Conservation (phyloP, 1,140 invertebrate species). For the Pogonomyrmex californicus region DNA sequence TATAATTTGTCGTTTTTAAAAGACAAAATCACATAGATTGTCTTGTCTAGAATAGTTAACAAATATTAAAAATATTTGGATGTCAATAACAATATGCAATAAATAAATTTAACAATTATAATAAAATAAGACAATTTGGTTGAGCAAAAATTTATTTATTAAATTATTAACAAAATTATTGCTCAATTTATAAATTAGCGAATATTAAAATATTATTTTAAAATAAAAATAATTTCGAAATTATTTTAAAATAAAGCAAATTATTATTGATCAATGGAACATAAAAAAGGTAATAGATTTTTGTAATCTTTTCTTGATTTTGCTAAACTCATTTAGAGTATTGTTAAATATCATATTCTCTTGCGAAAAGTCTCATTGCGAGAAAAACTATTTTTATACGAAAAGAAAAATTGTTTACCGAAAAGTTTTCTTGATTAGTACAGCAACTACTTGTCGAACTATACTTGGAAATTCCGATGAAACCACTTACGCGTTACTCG, state of each 20-base stretch:
- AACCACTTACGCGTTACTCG: neutral
- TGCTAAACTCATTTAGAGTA: neutral
- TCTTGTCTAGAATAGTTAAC: neutral
- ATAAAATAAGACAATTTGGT: neutral
- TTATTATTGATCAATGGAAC: neutral
- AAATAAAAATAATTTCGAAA: neutral
- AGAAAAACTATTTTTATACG: neutral
- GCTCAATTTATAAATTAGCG: too few species aligned
- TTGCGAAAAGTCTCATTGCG: neutral
- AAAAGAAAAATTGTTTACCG: neutral
- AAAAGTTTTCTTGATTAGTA: neutral
- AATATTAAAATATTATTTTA: too few species aligned
- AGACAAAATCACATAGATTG: neutral
- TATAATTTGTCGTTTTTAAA: neutral
- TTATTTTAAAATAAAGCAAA: neutral
- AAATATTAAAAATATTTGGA: neutral
- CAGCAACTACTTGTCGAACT: neutral
- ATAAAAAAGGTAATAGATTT: neutral
- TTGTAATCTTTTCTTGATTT: neutral
- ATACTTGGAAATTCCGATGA: constrained; percentile 13
- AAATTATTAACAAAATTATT: neutral
- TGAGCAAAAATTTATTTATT: neutral
- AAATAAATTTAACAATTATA: neutral
- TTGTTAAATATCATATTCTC: too few species aligned
- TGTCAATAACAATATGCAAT: too few species aligned